A percentile compares a stretch with the other conserved stretches of the same genome.
Evolutionary conservation across 2,888 invertebrate species (phyloP).

Genomic region (Mamestra brassicae): DNA sequence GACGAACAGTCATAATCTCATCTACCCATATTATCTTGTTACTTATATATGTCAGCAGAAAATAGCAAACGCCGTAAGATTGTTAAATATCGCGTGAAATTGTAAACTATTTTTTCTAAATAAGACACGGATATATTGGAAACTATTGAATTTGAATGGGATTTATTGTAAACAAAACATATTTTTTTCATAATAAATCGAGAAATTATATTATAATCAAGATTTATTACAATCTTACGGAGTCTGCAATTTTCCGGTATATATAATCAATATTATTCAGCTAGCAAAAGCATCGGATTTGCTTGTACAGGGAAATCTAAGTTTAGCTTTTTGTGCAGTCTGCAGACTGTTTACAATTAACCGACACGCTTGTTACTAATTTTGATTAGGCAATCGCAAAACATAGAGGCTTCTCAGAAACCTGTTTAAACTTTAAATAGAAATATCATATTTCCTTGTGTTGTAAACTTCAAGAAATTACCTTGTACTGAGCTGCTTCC

Average conservation of each 20-base stretch:
- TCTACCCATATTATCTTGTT: neutral
- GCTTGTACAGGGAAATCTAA: neutral
- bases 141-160: too few species aligned
- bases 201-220: too few species aligned
- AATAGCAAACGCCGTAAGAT: too few species aligned
- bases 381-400: conserved; percentile 7
- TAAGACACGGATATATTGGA: too few species aligned
- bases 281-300: neutral
- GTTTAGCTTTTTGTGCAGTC: conserved; percentile 4
- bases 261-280: neutral
- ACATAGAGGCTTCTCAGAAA: conserved; percentile 31
- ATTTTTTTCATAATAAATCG: too few species aligned
- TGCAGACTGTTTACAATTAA: conserved; percentile 6
- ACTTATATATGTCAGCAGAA: too few species aligned
- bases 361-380: neutral
- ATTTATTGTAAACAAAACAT: too few species aligned
- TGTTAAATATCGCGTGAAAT: too few species aligned
- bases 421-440: conserved; percentile 26
- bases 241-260: too few species aligned
- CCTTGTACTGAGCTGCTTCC: neutral
- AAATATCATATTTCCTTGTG: conserved; percentile 39
- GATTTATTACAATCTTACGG: too few species aligned
- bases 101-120: too few species aligned
- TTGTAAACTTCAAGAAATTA: conserved; percentile 9
- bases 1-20: neutral